Conservation (phyloP, 2,797 vertebrate species). For the Notamacropus eugenii region DNA sequence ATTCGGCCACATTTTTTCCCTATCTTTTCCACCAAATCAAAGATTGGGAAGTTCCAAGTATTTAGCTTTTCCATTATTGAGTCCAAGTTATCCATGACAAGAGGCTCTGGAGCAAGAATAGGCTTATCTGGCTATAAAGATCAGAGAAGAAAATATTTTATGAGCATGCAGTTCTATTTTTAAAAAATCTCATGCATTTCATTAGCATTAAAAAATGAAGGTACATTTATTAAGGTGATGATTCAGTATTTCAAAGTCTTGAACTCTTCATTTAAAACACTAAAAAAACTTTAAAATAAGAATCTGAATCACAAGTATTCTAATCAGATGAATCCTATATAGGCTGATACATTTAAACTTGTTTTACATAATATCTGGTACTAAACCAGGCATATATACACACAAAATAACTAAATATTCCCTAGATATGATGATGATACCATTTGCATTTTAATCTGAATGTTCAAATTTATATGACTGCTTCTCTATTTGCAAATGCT, state of each 20-base stretch:
- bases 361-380: neutral
- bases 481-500: conserved; percentile 1
- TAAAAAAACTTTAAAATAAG: neutral
- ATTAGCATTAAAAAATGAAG: conserved; percentile 3
- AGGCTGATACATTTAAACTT: neutral
- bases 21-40: conserved; percentile 96
- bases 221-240: conserved; percentile 26
- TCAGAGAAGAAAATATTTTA: conserved; percentile 63
- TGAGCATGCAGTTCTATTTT: conserved; percentile 40
- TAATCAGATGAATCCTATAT: neutral
- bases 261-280: neutral
- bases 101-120: conserved; percentile 93
- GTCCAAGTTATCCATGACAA: conserved; percentile 95
- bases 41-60: conserved; percentile 99
- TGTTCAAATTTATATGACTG: neutral
- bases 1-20: conserved; percentile 94
- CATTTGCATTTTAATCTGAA: neutral
- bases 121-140: conserved; percentile 90
- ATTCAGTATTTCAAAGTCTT: conserved; percentile 31
- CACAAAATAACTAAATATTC: conserved; percentile 12
- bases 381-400: neutral
- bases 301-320: neutral
- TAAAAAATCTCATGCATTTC: neutral
- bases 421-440: neutral
- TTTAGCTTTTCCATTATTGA: conserved; percentile 94